Evolutionary conservation across 2,888 invertebrate genomes (phyloP), one percentile per base, ranked within the genome.

Genomic region (Drosophila pegasa): DNA sequence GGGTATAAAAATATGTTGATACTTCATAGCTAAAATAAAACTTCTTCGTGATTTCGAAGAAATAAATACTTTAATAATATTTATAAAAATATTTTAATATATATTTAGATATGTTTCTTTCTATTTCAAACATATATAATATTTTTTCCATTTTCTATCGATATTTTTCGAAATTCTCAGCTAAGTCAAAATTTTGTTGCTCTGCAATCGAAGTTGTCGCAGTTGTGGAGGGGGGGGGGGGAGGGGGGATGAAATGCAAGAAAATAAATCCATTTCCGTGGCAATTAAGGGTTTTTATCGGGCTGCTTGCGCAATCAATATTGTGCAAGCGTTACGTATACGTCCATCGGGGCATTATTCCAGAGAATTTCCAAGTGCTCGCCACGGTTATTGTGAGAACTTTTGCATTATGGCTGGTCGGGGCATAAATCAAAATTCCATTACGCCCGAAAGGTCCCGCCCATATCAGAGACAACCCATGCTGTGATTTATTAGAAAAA

Each of bases 341-440:
- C 77, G 76, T 57, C 43, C 16, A 63, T 65, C 71, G 73, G 12
- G 51, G 73, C 57, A 74, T 77, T 74, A 74, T 75, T 75, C 59
- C 37, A 78, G 73, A 73, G 68, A 73, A 57, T 73, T 63, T 59
- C 55, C 69, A 74, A 78, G 75, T 75, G 71, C 61, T 78, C 38
- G 79, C 66, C 61, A 67, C 58, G 63, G 71, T 70, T 73, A 57
- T 73, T 73, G 76, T 78, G 83, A 78, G 87, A 90, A 89, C 90
- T 90, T 89, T 90, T 90, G 90, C 90, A 89, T 90, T 89, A 89
- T 86, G 80, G 78, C 79, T 83, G 81, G 65, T 71, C 65, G 83
- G 68, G 82, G 81, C 91, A 90, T 90, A 90, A 90, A 90, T 90
- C 91, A 90, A 90, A 90, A 85, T 91, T 89, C 90, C 90, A 90